Evolutionary conservation across 2,113 vertebrate genomes (phyloP).

Genomic region (Albula goreensis): DNA sequence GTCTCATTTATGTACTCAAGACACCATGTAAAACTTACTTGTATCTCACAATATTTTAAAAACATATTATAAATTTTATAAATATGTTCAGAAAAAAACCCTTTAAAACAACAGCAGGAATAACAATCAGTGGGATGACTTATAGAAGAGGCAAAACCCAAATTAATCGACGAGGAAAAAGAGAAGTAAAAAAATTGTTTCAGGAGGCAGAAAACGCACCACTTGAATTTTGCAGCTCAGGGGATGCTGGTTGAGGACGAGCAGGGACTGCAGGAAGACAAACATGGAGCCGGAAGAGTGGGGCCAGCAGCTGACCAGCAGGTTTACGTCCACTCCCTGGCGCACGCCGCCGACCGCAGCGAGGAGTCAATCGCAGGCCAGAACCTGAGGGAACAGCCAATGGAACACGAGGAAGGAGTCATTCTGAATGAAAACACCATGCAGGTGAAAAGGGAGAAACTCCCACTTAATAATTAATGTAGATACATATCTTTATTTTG

Average conservation of each 20-base stretch:
- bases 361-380: constrained; percentile 74
- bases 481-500: neutral
- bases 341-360: constrained; percentile 68
- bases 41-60: too few relatives aligned
- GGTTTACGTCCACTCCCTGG: constrained; percentile 63
- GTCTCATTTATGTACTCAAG: too few relatives aligned
- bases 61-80: too few relatives aligned
- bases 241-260: constrained; percentile 57
- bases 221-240: constrained; percentile 65
- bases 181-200: neutral
- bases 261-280: constrained; percentile 74
- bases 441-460: neutral
- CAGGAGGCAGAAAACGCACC: constrained; percentile 51
- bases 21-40: too few relatives aligned
- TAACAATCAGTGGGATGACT: neutral
- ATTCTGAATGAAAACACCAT: neutral
- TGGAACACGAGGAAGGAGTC: neutral
- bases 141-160: neutral
- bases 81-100: too few relatives aligned
- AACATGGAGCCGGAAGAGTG: constrained; percentile 72
- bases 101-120: neutral
- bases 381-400: constrained; percentile 61
- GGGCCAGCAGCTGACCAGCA: constrained; percentile 78
- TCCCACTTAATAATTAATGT: neutral
- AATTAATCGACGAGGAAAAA: neutral